Base-by-base conservation (phyloP, 2,888 invertebrate genomes). In the Creontiades dilutus region DNA sequence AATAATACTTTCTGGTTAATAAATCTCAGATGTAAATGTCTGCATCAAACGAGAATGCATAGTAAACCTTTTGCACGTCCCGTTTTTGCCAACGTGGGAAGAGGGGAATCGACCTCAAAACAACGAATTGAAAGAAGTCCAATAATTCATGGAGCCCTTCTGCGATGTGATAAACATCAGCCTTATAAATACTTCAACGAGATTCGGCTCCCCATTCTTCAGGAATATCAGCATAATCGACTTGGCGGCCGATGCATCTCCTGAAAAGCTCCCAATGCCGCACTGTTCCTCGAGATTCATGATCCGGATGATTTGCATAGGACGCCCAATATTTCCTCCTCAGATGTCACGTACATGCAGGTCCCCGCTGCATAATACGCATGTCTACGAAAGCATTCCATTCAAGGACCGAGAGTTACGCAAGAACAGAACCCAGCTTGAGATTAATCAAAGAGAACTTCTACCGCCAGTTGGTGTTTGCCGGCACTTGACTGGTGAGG, bases 391-490 rank as follows among this genome's bases (percentile, higher is more conserved):
- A 48, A 19, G 2, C 28, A 16, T 11, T 84, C 84, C 84, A 55
- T 57, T 57, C 12, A 84, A 84, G 84, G 84, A 84, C 84, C 55
- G 81, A 12, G 81, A 48, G 48, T 86, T 86, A 68, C 86, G 75
- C 86, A 86, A 86, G 85, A 61, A n/a, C 75, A 37, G 86, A 46
- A 75, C 28, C 47, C 47, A 75, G 46, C 37, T 75, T 37, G 19
- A 23, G 86, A 12, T 57, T 86, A 68, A 86, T 86, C 86, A 86
- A 86, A 86, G 86, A 23, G 86, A 48, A n/a, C 75, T 81, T n/a
- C 48, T 11, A 81, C 23, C 82, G 52, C 52, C 19, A 14, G 52
- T 37, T 81, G 80, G 80, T 47, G 82, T 52, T 27, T 9, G 27
- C 52, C 27, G 82, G 82, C 82, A 52, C 82, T 82, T 52, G 47